Percentiles rank a stretch among this genome's conserved stretches.
These are phyloP conservation scores for Xyrichtys novacula DNA, from an alignment of 2,797 vertebrate species.

Conservation along the genomic window DNA sequence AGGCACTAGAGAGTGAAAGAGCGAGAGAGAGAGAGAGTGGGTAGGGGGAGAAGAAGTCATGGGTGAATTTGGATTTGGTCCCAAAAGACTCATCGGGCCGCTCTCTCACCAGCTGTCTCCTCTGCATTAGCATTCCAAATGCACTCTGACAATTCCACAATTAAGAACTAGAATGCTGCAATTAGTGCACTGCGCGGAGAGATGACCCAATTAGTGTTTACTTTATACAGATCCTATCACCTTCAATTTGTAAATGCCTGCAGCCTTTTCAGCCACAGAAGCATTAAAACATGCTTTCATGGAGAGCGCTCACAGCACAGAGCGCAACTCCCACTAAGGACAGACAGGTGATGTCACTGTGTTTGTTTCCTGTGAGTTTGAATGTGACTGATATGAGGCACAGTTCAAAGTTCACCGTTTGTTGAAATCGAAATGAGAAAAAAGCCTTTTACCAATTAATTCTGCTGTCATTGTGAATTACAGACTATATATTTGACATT, in stretches of 20 bases:
- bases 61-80: slow-evolving; percentile 74
- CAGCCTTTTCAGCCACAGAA: slow-evolving; percentile 28
- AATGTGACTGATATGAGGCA: background rate
- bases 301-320: background rate
- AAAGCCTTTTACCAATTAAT: background rate
- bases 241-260: slow-evolving; percentile 55
- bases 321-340: slow-evolving; percentile 3
- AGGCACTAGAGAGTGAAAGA: slow-evolving; percentile 11
- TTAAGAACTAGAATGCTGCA: slow-evolving; percentile 80
- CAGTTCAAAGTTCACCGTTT: background rate
- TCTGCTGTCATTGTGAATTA: slow-evolving; percentile 1
- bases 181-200: slow-evolving; percentile 71
- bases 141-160: slow-evolving; percentile 75
- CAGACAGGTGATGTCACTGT: background rate
- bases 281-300: slow-evolving; percentile 12
- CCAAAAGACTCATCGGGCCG: slow-evolving; percentile 70
- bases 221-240: slow-evolving; percentile 68
- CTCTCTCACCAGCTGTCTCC: slow-evolving; percentile 76
- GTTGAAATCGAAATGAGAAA: background rate
- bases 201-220: slow-evolving; percentile 78
- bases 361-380: background rate
- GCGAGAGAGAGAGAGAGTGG: background rate
- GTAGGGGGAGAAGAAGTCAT: slow-evolving; percentile 17
- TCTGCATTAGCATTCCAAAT: slow-evolving; percentile 78
- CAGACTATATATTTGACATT: background rate